A percentile compares a stretch with the other conserved stretches of the same genome.
Evolutionary conservation across 2,888 invertebrate species (phyloP).

Genomic region (Phaonia tiefii): DNA sequence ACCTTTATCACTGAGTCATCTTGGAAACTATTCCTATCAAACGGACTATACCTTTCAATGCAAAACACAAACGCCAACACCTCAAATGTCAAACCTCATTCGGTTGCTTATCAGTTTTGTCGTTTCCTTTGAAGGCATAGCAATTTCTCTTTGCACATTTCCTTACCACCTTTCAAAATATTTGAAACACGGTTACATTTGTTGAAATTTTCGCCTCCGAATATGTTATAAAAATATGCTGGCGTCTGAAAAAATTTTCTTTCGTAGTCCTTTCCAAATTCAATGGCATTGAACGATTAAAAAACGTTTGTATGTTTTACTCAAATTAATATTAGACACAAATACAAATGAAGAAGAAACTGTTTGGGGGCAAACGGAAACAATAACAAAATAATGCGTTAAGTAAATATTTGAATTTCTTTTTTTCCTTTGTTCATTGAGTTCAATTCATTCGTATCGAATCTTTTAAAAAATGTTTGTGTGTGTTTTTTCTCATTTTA

Average conservation of each 20-base stretch:
- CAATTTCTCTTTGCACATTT: no score
- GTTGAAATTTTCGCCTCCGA: neutral
- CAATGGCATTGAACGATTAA: neutral
- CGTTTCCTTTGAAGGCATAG: neutral
- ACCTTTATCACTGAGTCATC: no score
- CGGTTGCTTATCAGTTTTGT: neutral
- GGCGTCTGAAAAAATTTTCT: neutral
- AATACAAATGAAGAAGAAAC: constrained; percentile 24
- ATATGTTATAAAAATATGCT: neutral
- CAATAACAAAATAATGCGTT: constrained; percentile 17
- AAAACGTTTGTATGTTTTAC: constrained; percentile 43
- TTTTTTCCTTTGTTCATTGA: constrained; percentile 10
- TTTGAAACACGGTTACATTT: no score
- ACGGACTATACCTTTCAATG: no score
- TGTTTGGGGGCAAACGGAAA: neutral
- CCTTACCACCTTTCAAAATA: no score
- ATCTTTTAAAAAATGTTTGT: constrained; percentile 32
- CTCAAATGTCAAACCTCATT: neutral
- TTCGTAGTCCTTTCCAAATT: no score
- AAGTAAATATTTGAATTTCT: constrained; percentile 48
- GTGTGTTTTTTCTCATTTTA: constrained; percentile 37
- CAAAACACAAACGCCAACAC: neutral
- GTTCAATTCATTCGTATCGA: constrained; percentile 28
- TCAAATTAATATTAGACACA: constrained; percentile 39
- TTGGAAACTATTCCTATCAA: no score